Percentiles rank a stretch among this genome's conserved stretches.
phyloP scores from a whole-genome alignment of 2,797 vertebrate species.

The Lepilemur ruficaudatus region DNA sequence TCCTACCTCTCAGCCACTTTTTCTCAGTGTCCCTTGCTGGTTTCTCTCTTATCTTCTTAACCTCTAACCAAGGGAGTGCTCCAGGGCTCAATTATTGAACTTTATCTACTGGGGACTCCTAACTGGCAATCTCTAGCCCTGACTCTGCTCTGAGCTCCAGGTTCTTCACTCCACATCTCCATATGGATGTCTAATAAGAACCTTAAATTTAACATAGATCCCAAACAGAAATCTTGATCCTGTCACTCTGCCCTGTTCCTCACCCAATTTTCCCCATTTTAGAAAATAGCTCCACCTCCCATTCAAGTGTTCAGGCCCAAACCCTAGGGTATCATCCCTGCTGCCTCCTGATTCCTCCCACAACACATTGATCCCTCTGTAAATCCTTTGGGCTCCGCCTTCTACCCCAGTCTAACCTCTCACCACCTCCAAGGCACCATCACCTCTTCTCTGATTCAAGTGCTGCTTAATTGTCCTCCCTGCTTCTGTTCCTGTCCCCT shows the following conservation, averaged over 20 bases:
- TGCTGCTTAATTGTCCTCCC: conserved; percentile 24
- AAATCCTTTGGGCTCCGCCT: conserved; percentile 40
- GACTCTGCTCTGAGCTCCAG: not conserved
- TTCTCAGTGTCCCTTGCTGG: not conserved
- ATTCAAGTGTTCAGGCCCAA: conserved; percentile 15
- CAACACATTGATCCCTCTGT: conserved; percentile 47
- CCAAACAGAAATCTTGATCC: conserved; percentile 10
- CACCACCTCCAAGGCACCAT: conserved; percentile 34
- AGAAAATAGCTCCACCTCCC: not conserved
- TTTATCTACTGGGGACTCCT: not conserved
- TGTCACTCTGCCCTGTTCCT: not conserved
- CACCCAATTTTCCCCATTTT: not conserved
- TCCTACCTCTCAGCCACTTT: not conserved
- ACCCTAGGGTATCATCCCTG: not conserved
- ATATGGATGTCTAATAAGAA: not conserved
- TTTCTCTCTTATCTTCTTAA: not conserved
- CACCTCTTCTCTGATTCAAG: conserved; percentile 39
- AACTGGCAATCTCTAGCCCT: not conserved
- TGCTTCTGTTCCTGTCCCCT: conserved; percentile 40
- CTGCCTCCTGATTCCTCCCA: conserved; percentile 11
- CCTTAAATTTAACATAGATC: conserved; percentile 23
- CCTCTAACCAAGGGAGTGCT: not conserved
- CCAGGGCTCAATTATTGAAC: not conserved
- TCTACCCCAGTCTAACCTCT: conserved; percentile 52
- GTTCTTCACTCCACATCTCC: not conserved